Conservation (phyloP, 2,888 invertebrate species). For the Phytoseiulus persimilis region DNA sequence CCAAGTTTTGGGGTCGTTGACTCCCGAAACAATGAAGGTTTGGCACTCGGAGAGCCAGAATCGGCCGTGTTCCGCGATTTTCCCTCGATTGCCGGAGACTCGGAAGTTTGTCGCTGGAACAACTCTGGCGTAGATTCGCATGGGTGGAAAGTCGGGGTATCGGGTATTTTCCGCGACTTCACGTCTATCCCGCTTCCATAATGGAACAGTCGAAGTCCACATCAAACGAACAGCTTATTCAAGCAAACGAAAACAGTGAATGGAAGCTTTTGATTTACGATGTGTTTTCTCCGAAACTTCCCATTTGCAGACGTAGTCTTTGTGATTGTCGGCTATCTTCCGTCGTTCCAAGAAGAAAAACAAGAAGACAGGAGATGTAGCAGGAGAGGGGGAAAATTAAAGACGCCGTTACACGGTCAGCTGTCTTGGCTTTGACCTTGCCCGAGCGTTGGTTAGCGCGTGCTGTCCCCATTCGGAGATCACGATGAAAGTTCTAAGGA, state of each 20-base stretch:
- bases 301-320: not conserved
- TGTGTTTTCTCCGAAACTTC: not conserved
- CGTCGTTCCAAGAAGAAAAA: not conserved
- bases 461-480: not conserved
- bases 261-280: not conserved
- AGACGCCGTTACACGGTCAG: not conserved
- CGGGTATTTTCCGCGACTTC: not conserved
- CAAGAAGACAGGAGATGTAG: not conserved
- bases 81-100: no score
- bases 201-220: not conserved
- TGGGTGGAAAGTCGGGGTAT: not conserved
- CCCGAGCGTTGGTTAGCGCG: not conserved
- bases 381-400: not conserved
- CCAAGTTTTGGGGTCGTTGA: no score
- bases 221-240: not conserved
- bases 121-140: not conserved
- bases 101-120: no score
- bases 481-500: not conserved
- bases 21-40: no score
- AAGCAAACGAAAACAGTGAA: not conserved
- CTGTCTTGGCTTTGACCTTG: not conserved
- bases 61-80: no score
- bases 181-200: not conserved
- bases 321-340: not conserved
- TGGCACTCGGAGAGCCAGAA: no score